Conservation (phyloP, 2,888 invertebrate species). For the Hirudinaria manillensis region DNA sequence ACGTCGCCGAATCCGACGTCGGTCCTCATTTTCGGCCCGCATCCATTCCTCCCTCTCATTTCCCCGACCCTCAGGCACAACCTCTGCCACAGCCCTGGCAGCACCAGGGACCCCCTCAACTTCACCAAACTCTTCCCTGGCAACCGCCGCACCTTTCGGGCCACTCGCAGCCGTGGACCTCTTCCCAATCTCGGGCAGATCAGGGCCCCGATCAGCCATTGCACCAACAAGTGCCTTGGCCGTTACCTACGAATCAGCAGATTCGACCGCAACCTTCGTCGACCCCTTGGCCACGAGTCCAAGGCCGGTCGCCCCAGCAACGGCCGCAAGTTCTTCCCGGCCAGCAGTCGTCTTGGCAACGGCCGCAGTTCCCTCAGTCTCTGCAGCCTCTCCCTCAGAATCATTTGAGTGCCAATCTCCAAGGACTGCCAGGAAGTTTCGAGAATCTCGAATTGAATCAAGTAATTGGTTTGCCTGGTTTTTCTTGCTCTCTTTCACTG, state of each 20-base stretch:
- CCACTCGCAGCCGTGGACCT: neutral
- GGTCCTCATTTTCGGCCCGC: neutral
- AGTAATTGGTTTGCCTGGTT: neutral
- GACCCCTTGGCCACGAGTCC: too few relatives aligned
- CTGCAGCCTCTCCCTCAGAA: neutral
- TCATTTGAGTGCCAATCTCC: neutral
- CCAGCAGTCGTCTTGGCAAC: constrained; percentile 8
- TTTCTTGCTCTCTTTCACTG: neutral
- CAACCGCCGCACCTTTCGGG: neutral
- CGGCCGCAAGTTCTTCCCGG: too few relatives aligned
- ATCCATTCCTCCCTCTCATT: neutral
- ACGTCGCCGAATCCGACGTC: neutral
- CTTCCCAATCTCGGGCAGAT: too few relatives aligned
- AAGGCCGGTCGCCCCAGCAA: too few relatives aligned
- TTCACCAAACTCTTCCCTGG: neutral
- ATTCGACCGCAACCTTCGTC: too few relatives aligned
- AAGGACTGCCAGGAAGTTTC: neutral
- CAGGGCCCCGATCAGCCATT: neutral
- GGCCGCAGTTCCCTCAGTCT: neutral
- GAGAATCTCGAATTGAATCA: neutral
- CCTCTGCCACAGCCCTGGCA: neutral
- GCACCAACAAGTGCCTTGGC: neutral
- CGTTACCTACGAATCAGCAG: too few relatives aligned
- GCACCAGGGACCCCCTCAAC: constrained; percentile 7
- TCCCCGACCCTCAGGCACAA: neutral